phyloP scores from a whole-genome alignment of 2,888 invertebrate genomes.

The Lithophane socia region DNA sequence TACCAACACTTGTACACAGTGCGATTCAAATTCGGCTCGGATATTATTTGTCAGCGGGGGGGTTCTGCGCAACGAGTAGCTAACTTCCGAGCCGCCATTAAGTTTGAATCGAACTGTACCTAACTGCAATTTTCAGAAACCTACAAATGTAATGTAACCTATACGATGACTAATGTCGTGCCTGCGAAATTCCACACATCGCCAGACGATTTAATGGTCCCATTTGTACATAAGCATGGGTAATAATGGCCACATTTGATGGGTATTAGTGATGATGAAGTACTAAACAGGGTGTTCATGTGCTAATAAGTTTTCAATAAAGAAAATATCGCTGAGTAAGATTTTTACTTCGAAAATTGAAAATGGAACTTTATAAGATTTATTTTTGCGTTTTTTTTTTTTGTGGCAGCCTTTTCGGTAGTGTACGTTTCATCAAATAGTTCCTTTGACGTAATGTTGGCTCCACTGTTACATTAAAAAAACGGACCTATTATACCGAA shows the following conservation, averaged over 20 bases:
- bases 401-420: no score
- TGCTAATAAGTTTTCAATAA: not conserved
- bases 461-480: no score
- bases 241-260: not conserved
- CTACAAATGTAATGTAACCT: not conserved
- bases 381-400: not conserved
- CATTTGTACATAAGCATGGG: not conserved
- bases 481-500: no score
- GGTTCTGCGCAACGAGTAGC: no score
- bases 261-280: not conserved
- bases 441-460: no score
- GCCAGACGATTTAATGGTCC: constrained; percentile 35
- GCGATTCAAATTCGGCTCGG: no score
- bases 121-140: not conserved
- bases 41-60: no score
- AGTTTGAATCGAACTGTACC: no score
- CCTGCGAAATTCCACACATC: constrained; percentile 34
- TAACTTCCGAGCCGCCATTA: no score
- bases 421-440: no score
- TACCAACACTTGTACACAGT: no score
- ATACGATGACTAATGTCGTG: not conserved
- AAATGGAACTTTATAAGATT: not conserved
- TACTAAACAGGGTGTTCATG: not conserved
- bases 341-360: not conserved
- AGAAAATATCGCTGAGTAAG: not conserved